These are phyloP conservation scores for Gymnosoma rotundatum DNA, from an alignment of 2,888 invertebrate species.

Conservation along the genomic window DNA sequence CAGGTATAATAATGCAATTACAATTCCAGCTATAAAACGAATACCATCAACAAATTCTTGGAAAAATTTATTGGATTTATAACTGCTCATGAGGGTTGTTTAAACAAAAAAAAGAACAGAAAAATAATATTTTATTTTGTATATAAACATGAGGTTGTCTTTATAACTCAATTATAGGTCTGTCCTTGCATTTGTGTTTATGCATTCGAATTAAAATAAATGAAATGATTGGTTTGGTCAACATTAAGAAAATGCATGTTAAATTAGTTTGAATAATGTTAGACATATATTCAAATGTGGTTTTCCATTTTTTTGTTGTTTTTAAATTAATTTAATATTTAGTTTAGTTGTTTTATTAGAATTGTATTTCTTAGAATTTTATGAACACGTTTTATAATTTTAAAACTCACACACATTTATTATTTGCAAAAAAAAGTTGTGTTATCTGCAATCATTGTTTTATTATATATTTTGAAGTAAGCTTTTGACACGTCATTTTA, in stretches of 20 bases:
- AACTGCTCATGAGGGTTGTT: no score
- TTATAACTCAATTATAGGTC: conserved; percentile 54
- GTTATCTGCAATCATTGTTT: no score
- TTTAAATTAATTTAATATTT: conserved; percentile 50
- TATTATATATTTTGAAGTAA: no score
- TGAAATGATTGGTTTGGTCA: conserved; percentile 21
- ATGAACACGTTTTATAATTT: no score
- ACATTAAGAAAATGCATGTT: background rate
- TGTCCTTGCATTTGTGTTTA: background rate
- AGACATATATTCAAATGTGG: background rate
- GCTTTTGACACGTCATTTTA: no score
- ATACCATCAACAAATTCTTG: conserved; percentile 48
- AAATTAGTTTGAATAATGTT: conserved; percentile 9
- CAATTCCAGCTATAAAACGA: background rate
- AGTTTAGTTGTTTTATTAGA: background rate
- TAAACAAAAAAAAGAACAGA: background rate
- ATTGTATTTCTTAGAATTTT: conserved; percentile 11
- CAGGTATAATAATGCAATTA: background rate
- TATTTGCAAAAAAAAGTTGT: no score
- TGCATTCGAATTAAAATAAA: conserved; percentile 13
- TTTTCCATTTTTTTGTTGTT: background rate
- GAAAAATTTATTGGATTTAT: conserved; percentile 65
- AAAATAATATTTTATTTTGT: background rate
- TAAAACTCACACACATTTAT: no score
- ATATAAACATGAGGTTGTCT: background rate